Percentiles rank a stretch among this genome's conserved stretches.
phyloP scores from a whole-genome alignment of 1,140 invertebrate species.

The Macrobrachium nipponense region DNA sequence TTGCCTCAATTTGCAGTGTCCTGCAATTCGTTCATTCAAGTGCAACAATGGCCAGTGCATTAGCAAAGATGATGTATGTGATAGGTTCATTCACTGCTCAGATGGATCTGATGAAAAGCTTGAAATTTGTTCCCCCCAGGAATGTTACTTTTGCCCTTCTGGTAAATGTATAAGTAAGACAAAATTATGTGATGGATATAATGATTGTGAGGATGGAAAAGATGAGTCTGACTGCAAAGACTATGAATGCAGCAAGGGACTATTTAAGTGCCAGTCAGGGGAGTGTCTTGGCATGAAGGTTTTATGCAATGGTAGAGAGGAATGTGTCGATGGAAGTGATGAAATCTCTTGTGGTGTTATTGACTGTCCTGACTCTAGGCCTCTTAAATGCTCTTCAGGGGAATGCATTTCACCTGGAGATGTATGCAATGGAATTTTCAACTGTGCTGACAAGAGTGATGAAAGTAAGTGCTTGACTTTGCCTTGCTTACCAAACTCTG shows the following conservation, averaged over 20 bases:
- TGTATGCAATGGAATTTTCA: constrained; percentile 3
- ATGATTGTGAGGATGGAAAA: constrained; percentile 7
- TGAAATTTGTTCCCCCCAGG: neutral
- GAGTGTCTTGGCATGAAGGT: neutral
- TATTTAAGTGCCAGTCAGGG: neutral
- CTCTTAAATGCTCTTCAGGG: neutral
- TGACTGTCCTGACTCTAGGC: neutral
- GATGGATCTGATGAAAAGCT: neutral
- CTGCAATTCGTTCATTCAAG: neutral
- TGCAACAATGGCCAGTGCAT: neutral
- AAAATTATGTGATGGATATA: neutral
- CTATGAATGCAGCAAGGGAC: neutral
- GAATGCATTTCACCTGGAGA: neutral
- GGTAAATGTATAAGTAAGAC: neutral
- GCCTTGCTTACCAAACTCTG: neutral
- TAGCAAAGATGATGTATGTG: neutral
- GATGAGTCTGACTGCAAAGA: neutral
- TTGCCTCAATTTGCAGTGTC: neutral
- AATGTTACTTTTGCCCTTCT: neutral
- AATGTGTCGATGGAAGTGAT: neutral
- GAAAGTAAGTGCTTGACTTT: neutral
- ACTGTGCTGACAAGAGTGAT: neutral
- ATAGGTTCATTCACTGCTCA: neutral
- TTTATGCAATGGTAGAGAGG: neutral
- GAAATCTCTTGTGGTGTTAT: neutral